Evolutionary conservation across 2,113 vertebrate species (phyloP).

Genomic region (Myiagra hebetior): DNA sequence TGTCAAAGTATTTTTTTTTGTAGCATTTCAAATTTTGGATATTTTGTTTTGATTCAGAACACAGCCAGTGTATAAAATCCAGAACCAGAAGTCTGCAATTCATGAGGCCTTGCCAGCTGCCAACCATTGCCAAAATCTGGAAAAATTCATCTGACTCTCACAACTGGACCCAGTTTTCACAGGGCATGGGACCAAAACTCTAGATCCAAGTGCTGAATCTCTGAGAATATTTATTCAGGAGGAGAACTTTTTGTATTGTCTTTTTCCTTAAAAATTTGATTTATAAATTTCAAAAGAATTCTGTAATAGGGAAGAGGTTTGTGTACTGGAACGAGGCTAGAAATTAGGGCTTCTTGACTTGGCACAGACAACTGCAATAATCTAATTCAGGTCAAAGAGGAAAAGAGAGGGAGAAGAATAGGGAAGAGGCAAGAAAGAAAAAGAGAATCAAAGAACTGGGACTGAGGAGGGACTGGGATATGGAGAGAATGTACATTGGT

Average conservation of each 20-base stretch:
- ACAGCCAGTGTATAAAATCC: background rate
- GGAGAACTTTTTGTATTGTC: background rate
- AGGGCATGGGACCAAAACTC: background rate
- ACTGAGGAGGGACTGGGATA: background rate
- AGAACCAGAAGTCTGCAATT: background rate
- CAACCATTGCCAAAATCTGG: background rate
- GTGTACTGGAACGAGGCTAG: background rate
- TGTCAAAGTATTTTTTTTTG: background rate
- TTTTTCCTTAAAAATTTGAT: background rate
- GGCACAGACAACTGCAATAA: background rate
- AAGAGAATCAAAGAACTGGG: background rate
- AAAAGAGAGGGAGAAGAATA: background rate
- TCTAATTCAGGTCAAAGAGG: background rate
- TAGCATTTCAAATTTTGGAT: background rate
- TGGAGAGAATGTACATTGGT: background rate
- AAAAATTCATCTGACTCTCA: background rate
- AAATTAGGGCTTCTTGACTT: background rate
- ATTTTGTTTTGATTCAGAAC: constrained; percentile 3
- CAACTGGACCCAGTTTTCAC: background rate
- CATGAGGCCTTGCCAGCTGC: background rate
- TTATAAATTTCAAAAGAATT: background rate
- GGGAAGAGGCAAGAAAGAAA: background rate
- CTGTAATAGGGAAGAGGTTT: background rate
- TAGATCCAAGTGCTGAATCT: background rate
- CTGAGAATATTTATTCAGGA: background rate